A percentile compares a stretch with the other conserved stretches of the same genome.
phyloP scores from a whole-genome alignment of 2,113 vertebrate species.

The Cariama cristata region DNA sequence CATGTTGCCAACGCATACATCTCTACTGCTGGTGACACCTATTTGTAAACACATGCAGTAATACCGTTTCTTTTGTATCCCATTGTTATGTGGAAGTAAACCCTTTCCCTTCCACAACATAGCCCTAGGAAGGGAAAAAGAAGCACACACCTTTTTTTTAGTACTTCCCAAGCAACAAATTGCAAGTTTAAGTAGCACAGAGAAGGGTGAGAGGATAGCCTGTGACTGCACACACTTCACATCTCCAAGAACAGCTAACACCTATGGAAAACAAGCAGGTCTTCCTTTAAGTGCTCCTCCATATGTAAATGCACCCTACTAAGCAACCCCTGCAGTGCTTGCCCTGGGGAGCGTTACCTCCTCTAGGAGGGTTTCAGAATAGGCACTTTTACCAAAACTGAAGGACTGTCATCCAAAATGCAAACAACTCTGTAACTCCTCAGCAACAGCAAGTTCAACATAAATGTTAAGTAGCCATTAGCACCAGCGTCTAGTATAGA shows the following conservation, averaged over 20 bases:
- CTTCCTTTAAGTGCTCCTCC: background rate
- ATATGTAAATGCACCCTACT: background rate
- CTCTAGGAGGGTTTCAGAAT: background rate
- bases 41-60: background rate
- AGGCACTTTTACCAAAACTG: background rate
- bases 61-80: background rate
- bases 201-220: background rate
- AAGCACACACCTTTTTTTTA: background rate
- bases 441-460: background rate
- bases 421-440: background rate
- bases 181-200: background rate
- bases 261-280: background rate
- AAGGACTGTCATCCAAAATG: background rate
- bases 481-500: background rate
- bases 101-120: background rate
- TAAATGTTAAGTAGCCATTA: background rate
- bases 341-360: background rate
- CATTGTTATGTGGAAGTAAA: background rate
- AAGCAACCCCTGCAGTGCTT: background rate
- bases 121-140: background rate
- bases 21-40: background rate
- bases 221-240: background rate
- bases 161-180: background rate
- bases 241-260: background rate
- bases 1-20: fast-evolving